Evolutionary conservation across 2,888 invertebrate species (phyloP), one percentile per base, ranked within the genome.

Genomic region (Abrostola tripartita): DNA sequence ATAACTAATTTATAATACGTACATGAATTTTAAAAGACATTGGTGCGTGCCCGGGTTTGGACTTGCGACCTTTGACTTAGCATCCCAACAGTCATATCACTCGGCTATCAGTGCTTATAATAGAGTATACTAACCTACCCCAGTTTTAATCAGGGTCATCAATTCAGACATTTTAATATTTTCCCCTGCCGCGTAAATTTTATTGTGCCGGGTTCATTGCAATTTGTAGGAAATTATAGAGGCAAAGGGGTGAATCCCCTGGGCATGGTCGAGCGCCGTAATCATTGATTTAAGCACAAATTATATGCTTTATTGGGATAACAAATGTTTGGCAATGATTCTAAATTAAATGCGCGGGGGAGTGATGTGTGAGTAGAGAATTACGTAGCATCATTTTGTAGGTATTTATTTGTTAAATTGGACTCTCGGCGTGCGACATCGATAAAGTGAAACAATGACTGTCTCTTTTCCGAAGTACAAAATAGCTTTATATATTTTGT

Each of bases 241-340:
- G 41, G 49, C 37, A 52, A 58, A 49, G 47, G 52, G 61, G 51
- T 35, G 14, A 47, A 50, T 14, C 44, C 62, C 60, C 37, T 47
- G 7, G 51, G 75, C 40, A 8, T 24, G 11, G 35, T 37, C 42
- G 52, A 52, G 44, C 42, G 50, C 49, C 67, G 65, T 79, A 61
- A 68, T 75, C 65, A 78, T 81, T 74, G 67, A 76, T 81, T 78
- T 65, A 61, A 65, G 52, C 51, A 52, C 42, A 36, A 65, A 69
- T 65, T 56, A 61, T 49, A 65, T 59, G 59, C 65, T 72, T 68
- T 68, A 70, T 72, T 65, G 56, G 44, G 53, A 51, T 24, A 63
- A 53, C 54, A 61, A 69, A 63, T 67, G 58, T 75, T 65, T 67
- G 37, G 37, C 40, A 49, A 58, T 42, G 40, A 14, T 65, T 63